These are phyloP conservation scores for Rhadina sibilatrix DNA, from an alignment of 2,113 vertebrate species.

Conservation along the genomic window DNA sequence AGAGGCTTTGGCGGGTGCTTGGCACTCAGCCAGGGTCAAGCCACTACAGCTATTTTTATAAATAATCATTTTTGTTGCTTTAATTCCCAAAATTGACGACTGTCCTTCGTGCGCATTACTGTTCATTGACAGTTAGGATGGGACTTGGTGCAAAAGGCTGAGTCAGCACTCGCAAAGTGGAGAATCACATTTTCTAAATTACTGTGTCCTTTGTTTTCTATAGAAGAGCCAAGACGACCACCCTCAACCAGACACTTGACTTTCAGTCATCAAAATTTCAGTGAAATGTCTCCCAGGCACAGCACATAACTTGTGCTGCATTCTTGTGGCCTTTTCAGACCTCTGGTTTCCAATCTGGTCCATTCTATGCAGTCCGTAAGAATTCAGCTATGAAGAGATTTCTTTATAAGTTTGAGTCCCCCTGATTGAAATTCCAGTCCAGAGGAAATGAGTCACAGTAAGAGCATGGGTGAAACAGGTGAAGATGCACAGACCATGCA, in stretches of 20 bases:
- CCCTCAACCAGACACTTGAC: not conserved
- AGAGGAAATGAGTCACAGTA: not conserved
- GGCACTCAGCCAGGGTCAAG: not conserved
- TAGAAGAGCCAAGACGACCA: not conserved
- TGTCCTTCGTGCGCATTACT: not conserved
- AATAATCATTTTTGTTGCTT: not conserved
- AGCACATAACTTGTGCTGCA: too few species aligned
- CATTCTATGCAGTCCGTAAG: not conserved
- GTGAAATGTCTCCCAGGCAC: rapidly evolving
- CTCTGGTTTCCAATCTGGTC: not conserved
- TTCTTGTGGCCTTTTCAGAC: not conserved
- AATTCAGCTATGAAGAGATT: not conserved
- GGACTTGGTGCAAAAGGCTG: not conserved
- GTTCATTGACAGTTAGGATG: not conserved
- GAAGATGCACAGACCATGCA: not conserved
- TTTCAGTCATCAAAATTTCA: not conserved
- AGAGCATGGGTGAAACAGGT: not conserved
- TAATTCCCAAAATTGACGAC: not conserved
- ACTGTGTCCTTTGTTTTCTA: not conserved
- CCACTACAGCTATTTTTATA: not conserved
- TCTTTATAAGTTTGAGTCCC: not conserved
- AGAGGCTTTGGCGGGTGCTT: not conserved
- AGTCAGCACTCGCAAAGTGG: not conserved
- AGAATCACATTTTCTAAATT: not conserved
- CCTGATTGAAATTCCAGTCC: not conserved